phyloP scores from a whole-genome alignment of 1,140 invertebrate genomes.

The Rhagoletis pomonella region DNA sequence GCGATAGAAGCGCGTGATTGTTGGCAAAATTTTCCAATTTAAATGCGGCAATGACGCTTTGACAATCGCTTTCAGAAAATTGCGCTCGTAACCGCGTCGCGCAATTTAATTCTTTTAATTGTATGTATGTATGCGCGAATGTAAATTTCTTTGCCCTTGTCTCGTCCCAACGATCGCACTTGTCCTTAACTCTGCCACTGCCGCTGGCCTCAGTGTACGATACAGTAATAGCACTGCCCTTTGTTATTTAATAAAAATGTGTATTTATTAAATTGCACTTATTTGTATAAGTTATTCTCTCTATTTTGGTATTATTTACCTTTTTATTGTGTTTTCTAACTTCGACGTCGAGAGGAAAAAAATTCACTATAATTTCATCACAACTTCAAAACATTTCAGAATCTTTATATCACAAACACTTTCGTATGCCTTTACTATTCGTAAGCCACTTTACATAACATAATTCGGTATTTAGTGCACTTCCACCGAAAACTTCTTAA shows the following conservation, averaged over 20 bases:
- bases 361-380: conserved; percentile 15
- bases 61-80: conserved; percentile 13
- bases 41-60: neutral
- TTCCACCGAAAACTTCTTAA: neutral
- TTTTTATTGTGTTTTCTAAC: conserved; percentile 9
- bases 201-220: neutral
- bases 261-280: neutral
- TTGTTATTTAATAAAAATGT: conserved; percentile 36
- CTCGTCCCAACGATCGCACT: conserved; percentile 24
- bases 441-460: no score
- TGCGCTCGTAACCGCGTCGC: conserved; percentile 23
- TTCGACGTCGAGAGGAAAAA: neutral
- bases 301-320: neutral
- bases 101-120: conserved; percentile 46
- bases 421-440: neutral
- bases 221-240: neutral
- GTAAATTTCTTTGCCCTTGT: conserved; percentile 19
- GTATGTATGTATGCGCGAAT: neutral
- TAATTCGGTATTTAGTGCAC: neutral
- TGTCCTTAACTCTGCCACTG: conserved; percentile 2
- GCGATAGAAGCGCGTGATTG: neutral
- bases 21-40: conserved; percentile 6
- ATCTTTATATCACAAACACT: neutral
- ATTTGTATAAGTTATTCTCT: neutral
- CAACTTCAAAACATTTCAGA: conserved; percentile 1